Conservation (phyloP, 2,888 invertebrate species). For the Noctuana brunneofusca region DNA sequence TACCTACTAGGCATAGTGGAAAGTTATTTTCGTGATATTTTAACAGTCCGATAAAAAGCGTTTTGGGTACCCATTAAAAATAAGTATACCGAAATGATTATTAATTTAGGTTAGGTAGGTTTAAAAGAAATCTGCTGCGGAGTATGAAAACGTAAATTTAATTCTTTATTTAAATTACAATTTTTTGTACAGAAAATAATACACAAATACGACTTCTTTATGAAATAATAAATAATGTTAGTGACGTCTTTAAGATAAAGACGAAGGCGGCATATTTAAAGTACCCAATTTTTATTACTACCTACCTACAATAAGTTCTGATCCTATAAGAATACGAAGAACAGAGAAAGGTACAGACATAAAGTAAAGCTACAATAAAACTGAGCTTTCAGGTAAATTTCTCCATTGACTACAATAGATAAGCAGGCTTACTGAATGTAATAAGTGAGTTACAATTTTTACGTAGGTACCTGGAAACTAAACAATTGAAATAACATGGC, state of each 20-base stretch:
- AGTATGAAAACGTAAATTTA: too few relatives aligned
- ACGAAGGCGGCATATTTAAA: neutral
- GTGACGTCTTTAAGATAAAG: neutral
- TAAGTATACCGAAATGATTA: too few relatives aligned
- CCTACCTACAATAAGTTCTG: neutral
- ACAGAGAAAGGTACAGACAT: slow-evolving; percentile 12
- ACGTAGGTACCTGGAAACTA: slow-evolving; percentile 34
- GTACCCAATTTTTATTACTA: neutral
- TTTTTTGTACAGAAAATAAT: too few relatives aligned
- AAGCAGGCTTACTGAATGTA: slow-evolving; percentile 26
- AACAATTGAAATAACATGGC: slow-evolving; percentile 36
- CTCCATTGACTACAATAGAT: slow-evolving; percentile 29
- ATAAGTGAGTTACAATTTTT: slow-evolving; percentile 22
- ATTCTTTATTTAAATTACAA: too few relatives aligned
- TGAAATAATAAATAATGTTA: too few relatives aligned
- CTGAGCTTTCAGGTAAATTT: slow-evolving; percentile 31
- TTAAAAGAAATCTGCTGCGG: too few relatives aligned
- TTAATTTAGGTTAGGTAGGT: too few relatives aligned
- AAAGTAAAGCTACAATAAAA: slow-evolving; percentile 19
- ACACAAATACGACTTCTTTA: too few relatives aligned
- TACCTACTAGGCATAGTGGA: too few relatives aligned
- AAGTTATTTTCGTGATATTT: too few relatives aligned
- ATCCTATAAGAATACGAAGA: slow-evolving; percentile 29
- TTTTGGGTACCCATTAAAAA: too few relatives aligned
- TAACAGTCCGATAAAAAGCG: too few relatives aligned